These are phyloP conservation scores for Rhagologus leucostigma DNA, from an alignment of 2,113 vertebrate species.

Conservation along the genomic window DNA sequence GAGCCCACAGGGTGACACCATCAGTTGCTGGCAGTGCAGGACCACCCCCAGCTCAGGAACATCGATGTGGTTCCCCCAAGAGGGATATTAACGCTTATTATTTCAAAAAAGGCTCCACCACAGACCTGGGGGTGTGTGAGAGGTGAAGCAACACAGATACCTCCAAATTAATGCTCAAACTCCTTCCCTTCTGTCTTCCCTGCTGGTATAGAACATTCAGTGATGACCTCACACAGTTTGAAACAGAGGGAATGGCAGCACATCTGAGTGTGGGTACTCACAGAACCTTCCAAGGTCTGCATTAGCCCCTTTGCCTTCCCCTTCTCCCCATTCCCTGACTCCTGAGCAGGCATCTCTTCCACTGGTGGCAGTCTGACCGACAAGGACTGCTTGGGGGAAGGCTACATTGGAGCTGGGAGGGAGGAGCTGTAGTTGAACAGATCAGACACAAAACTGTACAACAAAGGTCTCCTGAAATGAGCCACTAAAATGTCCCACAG, in stretches of 20 bases:
- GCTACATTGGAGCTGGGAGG: background rate
- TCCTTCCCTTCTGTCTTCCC: background rate
- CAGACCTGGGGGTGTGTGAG: background rate
- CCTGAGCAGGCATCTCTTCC: background rate
- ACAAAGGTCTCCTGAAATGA: background rate
- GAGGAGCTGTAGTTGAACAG: background rate
- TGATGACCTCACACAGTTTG: background rate
- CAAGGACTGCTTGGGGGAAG: background rate
- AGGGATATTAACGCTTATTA: background rate
- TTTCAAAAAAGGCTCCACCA: background rate
- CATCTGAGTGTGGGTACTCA: background rate
- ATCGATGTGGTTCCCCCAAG: accelerated
- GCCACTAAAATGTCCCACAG: background rate
- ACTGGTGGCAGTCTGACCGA: background rate
- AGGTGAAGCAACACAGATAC: background rate
- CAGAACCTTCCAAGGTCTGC: background rate
- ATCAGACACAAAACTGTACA: background rate
- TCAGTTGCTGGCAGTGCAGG: background rate
- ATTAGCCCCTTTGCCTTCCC: background rate
- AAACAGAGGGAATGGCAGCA: background rate
- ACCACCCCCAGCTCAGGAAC: background rate
- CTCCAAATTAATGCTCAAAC: background rate
- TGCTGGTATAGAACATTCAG: background rate
- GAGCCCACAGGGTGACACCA: background rate
- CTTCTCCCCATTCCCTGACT: background rate